Evolutionary conservation across 2,888 invertebrate genomes (phyloP).

Genomic region (Toxonevra muliebris): DNA sequence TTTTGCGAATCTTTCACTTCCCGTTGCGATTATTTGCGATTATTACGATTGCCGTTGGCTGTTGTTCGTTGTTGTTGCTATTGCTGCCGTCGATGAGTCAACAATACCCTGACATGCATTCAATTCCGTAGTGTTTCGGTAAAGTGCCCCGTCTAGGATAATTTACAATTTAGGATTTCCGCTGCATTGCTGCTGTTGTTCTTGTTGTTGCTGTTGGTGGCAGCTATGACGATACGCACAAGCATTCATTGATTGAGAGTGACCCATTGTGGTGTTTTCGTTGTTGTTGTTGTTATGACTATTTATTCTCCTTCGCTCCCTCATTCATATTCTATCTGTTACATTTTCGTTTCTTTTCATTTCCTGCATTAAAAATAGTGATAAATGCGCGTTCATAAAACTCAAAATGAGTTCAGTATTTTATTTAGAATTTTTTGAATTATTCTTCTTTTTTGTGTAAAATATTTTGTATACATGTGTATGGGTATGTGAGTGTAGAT

Average conservation of each 20-base stretch:
- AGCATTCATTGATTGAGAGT: not conserved
- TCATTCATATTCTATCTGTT: conserved; percentile 29
- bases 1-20: no score
- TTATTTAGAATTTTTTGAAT: not conserved
- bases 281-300: no score
- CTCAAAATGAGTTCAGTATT: conserved; percentile 4
- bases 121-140: conserved; percentile 3
- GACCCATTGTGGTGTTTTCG: not conserved
- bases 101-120: conserved; percentile 10
- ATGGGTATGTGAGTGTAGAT: not conserved
- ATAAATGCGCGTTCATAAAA: conserved; percentile 10
- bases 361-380: conserved; percentile 5
- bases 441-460: not conserved
- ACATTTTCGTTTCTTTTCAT: conserved; percentile 33
- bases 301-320: no score
- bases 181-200: conserved; percentile 11
- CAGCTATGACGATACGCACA: not conserved
- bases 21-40: no score
- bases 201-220: conserved; percentile 1
- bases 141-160: conserved; percentile 3
- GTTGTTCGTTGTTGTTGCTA: conserved; percentile 2
- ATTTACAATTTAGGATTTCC: conserved; percentile 19
- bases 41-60: not conserved
- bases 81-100: not conserved
- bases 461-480: not conserved